phyloP scores from a whole-genome alignment of 2,888 invertebrate species.

The Andrena minutula region DNA sequence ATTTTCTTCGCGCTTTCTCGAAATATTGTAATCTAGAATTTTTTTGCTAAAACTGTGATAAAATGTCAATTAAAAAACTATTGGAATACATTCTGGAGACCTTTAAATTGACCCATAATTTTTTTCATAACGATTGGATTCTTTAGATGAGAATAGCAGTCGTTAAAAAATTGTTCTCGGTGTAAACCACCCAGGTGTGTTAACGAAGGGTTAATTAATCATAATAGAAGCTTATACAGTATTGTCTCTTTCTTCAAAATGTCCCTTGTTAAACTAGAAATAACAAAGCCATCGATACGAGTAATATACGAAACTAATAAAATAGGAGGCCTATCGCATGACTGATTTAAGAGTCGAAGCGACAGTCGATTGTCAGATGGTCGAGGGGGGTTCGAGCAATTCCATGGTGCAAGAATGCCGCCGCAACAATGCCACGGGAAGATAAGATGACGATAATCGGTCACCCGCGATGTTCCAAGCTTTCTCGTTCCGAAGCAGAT shows the following conservation, averaged over 20 bases:
- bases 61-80: no score
- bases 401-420: conserved; percentile 20
- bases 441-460: conserved; percentile 38
- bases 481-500: not conserved
- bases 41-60: no score
- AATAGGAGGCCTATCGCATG: not conserved
- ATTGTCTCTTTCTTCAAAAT: not conserved
- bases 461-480: conserved; percentile 21
- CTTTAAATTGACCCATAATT: no score
- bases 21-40: no score
- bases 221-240: no score
- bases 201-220: no score
- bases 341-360: not conserved
- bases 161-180: no score
- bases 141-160: no score
- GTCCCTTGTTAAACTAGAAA: not conserved
- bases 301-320: not conserved
- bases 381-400: not conserved
- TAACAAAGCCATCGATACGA: not conserved
- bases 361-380: not conserved
- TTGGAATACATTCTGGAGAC: no score
- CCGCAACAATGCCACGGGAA: conserved; percentile 17
- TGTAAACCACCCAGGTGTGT: no score
- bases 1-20: no score
- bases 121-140: no score